Conservation (phyloP, 1,140 invertebrate genomes). For the Helicoverpa zea region DNA sequence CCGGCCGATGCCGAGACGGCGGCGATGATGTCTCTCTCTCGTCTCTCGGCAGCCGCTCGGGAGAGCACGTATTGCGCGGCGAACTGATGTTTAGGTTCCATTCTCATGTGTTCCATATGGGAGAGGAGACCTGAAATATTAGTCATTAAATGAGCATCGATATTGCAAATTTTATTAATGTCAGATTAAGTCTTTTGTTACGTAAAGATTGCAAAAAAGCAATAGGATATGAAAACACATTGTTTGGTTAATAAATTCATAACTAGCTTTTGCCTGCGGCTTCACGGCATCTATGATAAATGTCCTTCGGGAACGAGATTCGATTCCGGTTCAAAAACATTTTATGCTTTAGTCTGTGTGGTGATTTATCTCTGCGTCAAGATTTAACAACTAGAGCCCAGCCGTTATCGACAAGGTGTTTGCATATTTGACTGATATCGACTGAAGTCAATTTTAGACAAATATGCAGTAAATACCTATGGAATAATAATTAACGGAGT, state of each 20-base stretch:
- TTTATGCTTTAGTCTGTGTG: constrained; percentile 23
- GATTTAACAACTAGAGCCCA: constrained; percentile 10
- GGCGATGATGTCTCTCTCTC: constrained; percentile 94
- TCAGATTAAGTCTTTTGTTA: not conserved
- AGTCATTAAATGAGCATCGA: not conserved
- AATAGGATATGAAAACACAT: constrained; percentile 17
- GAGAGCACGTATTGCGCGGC: constrained; percentile 97
- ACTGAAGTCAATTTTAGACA: constrained; percentile 25
- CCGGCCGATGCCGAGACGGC: constrained; percentile 89
- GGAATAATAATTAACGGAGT: constrained; percentile 15
- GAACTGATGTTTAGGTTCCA: constrained; percentile 98
- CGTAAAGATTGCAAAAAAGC: not conserved
- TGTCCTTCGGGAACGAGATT: constrained; percentile 37
- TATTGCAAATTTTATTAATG: not conserved
- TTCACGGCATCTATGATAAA: constrained; percentile 38
- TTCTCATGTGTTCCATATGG: constrained; percentile 98
- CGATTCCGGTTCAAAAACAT: constrained; percentile 33
- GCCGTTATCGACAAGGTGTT: constrained; percentile 27
- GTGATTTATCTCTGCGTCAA: constrained; percentile 31
- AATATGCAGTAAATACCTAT: constrained; percentile 18
- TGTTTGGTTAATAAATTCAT: constrained; percentile 18
- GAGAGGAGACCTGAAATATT: constrained; percentile 92
- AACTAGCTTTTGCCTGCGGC: constrained; percentile 24
- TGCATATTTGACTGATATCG: constrained; percentile 34
- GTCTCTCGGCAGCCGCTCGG: constrained; percentile 94